Evolutionary conservation across 2,113 vertebrate genomes (phyloP).

Genomic region (Corythaixoides concolor): DNA sequence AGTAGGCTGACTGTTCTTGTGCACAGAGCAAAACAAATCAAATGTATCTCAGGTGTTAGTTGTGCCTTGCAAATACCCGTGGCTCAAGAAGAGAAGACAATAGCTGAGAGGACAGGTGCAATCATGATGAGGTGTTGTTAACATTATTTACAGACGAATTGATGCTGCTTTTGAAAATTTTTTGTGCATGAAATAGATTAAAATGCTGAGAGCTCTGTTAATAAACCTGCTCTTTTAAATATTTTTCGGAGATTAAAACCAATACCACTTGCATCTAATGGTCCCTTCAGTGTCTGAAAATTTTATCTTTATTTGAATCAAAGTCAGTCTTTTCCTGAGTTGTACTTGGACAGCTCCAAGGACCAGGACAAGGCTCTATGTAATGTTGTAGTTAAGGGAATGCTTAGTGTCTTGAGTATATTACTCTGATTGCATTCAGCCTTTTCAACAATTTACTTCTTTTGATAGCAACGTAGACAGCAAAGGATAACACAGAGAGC

Average conservation of each 20-base stretch:
- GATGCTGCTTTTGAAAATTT: neutral
- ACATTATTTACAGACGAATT: neutral
- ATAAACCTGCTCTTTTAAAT: neutral
- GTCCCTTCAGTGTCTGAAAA: neutral
- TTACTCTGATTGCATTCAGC: neutral
- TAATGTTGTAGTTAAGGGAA: neutral
- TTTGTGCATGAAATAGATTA: neutral
- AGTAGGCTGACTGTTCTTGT: neutral
- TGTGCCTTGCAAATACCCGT: neutral
- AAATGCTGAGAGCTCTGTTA: neutral
- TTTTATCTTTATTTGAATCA: neutral
- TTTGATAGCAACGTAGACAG: slow-evolving; percentile 71
- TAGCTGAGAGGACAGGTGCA: neutral
- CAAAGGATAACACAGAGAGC: slow-evolving; percentile 76
- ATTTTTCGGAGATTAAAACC: neutral
- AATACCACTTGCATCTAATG: neutral
- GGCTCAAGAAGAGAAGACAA: neutral
- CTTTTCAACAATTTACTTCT: neutral
- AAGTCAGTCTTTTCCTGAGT: neutral
- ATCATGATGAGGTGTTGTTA: neutral
- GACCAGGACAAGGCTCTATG: neutral
- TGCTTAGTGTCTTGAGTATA: neutral
- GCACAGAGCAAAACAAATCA: neutral
- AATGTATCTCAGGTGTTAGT: neutral
- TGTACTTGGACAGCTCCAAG: neutral